A percentile compares a stretch with the other conserved stretches of the same genome.
These are phyloP conservation scores for Hippocampus kuda DNA, from an alignment of 2,797 vertebrate genomes.

Conservation along the genomic window DNA sequence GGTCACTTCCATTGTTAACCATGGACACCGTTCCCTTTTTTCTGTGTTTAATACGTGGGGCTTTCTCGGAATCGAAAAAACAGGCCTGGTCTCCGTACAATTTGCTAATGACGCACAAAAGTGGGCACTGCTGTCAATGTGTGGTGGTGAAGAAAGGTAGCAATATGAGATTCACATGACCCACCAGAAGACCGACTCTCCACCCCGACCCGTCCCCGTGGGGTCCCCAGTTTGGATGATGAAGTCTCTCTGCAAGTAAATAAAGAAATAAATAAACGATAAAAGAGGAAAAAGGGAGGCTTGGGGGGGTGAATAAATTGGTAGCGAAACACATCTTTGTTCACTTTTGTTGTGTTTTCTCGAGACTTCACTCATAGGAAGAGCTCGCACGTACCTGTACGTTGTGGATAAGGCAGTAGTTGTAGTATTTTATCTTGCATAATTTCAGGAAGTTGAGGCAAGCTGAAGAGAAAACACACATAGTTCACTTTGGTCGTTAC, in stretches of 20 bases:
- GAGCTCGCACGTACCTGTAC: constrained; percentile 73
- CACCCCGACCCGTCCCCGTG: constrained; percentile 85
- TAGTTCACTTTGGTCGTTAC: background rate
- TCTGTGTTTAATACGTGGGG: constrained; percentile 89
- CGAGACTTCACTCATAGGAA: background rate
- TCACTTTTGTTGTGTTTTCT: too few species aligned
- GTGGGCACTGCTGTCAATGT: background rate
- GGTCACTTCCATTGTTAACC: constrained; percentile 91
- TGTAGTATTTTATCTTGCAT: constrained; percentile 97
- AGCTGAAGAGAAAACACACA: constrained; percentile 62
- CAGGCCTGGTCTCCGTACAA: constrained; percentile 91
- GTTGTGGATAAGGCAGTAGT: constrained; percentile 93
- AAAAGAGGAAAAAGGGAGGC: too few species aligned
- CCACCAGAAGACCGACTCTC: constrained; percentile 89
- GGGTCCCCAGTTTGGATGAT: constrained; percentile 93
- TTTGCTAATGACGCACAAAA: constrained; percentile 64
- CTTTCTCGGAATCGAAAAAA: constrained; percentile 88
- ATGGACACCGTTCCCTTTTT: constrained; percentile 92
- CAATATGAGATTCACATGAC: constrained; percentile 23
- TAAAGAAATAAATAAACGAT: background rate
- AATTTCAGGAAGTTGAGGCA: constrained; percentile 92
- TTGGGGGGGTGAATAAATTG: too few species aligned
- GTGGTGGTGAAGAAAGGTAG: background rate
- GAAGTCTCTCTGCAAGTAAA: constrained; percentile 78
- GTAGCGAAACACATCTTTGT: too few species aligned